Base-by-base conservation (phyloP, 2,888 invertebrate genomes). In the Sylvicola cinctus region DNA sequence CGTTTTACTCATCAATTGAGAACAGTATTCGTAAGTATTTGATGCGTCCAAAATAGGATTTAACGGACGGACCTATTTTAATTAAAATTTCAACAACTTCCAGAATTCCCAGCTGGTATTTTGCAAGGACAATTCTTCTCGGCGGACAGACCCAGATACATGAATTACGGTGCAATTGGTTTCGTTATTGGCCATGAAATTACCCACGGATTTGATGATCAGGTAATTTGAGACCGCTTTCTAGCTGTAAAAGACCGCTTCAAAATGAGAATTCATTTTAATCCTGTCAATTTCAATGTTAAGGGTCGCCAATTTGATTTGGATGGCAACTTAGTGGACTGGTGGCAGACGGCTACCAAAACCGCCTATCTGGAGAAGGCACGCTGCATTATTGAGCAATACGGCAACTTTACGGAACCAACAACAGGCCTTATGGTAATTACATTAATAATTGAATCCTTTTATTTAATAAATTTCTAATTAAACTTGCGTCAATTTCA, bases 91-190 rank as follows among this genome's bases (percentile, higher is more conserved):
- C 39, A 31, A 28, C 32, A 33, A 33, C 40, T 45, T 46, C 30
- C 60, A 91, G 88, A 87, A 60, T 87, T 90, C 58, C 88, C 90
- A 0, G 90, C 90, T 43, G 90, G 88, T 41, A 88, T 90, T 41
- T 64, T 91, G 2, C 90, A 90, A 65, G 88, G 87, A 2, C 74
- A 78, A 2, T 90, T 90, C 68, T 91, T 88, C 62, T 77, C 74
- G 36, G 79, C 81, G 34, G 74, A 80, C 31, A 73, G 90, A 15
- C 90, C 90, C 1, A 74, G 74, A 43, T 91, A 87, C 54, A 79
- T 88, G 79, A 88, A 88, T 55, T 88, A 81, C 45, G 87, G 85
- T 14, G 81, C 83, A 3, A 87, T 90, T 41, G 88, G 88, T 3
- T 84, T 80, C 47, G 81, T 88, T 3, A 87, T 88, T 47, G 87